Conservation (phyloP, 1,140 invertebrate species). For the Nephotettix cincticeps region DNA sequence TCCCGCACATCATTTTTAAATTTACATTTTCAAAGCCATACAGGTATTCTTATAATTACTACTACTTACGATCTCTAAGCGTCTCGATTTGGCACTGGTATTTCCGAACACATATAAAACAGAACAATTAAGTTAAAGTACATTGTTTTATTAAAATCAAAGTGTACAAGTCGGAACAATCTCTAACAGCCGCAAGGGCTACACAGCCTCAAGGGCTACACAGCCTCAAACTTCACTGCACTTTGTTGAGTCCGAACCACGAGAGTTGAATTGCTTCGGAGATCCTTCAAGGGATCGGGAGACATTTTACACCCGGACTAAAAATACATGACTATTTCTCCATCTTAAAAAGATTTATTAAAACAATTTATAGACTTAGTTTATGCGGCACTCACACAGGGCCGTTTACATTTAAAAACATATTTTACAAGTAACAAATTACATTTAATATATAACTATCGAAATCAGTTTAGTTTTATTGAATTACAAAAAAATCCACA, state of each 20-base stretch:
- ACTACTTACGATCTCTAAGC: too few relatives aligned
- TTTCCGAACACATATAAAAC: not conserved
- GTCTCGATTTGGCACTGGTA: constrained; percentile 11
- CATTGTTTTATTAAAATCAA: constrained; percentile 15
- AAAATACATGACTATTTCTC: not conserved
- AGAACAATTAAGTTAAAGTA: constrained; percentile 20
- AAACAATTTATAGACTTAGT: not conserved
- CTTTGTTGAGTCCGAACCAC: too few relatives aligned
- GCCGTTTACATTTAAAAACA: not conserved
- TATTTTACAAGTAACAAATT: not conserved
- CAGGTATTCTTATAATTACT: too few relatives aligned
- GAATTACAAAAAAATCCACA: not conserved
- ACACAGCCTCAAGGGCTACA: not conserved
- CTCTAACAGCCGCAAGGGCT: not conserved
- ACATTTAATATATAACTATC: not conserved
- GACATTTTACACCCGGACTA: not conserved
- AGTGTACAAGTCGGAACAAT: not conserved
- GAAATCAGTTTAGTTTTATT: not conserved
- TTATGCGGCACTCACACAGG: not conserved
- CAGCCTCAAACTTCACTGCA: not conserved
- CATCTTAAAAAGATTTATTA: not conserved
- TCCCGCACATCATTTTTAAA: too few relatives aligned
- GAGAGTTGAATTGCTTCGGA: not conserved
- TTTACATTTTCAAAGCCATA: too few relatives aligned
- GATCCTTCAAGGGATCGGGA: not conserved